Conservation (phyloP, 2,113 vertebrate genomes). For the Todiramphus saurophagus region DNA sequence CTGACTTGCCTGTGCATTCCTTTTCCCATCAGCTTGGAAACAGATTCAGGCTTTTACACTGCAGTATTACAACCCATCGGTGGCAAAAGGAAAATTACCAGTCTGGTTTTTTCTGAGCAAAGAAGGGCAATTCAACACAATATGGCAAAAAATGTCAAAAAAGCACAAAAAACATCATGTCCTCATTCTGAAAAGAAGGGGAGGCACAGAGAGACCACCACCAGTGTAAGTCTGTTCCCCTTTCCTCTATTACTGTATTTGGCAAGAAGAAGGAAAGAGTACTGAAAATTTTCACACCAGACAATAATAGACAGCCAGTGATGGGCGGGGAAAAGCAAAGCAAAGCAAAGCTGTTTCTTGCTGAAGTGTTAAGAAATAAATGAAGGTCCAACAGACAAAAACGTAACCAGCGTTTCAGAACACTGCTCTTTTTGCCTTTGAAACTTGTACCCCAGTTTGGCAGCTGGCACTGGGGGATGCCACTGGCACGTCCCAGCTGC, state of each 20-base stretch:
- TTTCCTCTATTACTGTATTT: background rate
- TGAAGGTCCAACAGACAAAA: background rate
- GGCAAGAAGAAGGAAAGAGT: background rate
- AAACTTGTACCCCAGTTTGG: background rate
- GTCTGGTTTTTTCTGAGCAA: background rate
- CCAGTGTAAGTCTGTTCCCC: background rate
- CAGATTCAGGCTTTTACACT: background rate
- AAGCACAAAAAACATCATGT: background rate
- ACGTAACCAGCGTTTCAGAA: background rate
- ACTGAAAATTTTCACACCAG: background rate
- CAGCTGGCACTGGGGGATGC: background rate
- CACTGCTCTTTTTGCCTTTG: background rate
- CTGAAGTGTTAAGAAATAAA: background rate
- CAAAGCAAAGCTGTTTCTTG: conserved; percentile 23
- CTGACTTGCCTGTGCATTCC: background rate
- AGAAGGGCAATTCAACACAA: background rate
- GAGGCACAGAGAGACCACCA: background rate
- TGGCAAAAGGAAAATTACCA: background rate
- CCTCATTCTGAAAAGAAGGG: background rate
- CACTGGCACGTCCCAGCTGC: background rate
- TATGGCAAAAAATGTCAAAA: background rate
- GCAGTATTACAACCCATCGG: background rate
- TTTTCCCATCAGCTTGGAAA: conserved; percentile 1
- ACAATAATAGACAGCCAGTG: background rate
- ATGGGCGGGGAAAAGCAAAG: background rate